Evolutionary conservation across 2,888 invertebrate genomes (phyloP).

Genomic region (Adineta ricciae): DNA sequence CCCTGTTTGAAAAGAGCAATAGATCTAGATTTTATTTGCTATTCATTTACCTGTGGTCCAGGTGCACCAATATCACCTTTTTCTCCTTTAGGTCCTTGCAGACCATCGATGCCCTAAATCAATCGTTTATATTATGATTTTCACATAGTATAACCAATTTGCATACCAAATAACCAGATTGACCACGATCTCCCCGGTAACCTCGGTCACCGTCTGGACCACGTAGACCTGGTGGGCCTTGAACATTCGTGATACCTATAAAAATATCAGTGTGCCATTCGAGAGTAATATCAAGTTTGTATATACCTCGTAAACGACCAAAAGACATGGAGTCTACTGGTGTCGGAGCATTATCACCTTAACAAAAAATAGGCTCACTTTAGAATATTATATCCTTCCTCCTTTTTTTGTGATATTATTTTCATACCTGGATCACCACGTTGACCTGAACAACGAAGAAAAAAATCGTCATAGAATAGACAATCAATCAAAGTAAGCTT

Average conservation of each 20-base stretch:
- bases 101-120: slow-evolving; percentile 15
- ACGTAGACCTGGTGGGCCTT: slow-evolving; percentile 2
- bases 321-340: not conserved
- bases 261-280: too few relatives aligned
- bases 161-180: not conserved
- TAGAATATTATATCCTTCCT: not conserved
- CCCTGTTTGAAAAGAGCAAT: not conserved
- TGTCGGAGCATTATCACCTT: not conserved
- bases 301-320: not conserved
- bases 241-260: not conserved
- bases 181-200: not conserved
- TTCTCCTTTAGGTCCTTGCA: slow-evolving; percentile 34
- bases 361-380: not conserved
- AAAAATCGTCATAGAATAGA: not conserved
- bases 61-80: slow-evolving; percentile 34
- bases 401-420: not conserved
- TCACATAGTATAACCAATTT: not conserved
- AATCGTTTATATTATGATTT: too few relatives aligned
- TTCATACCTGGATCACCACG: slow-evolving; percentile 19
- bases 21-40: not conserved
- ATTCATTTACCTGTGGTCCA: slow-evolving; percentile 24
- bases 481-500: too few relatives aligned
- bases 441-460: not conserved
- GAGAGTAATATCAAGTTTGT: not conserved
- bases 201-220: slow-evolving; percentile 26